These are phyloP conservation scores for Pterocles burchelli DNA, from an alignment of 2,113 vertebrate genomes.

Conservation along the genomic window DNA sequence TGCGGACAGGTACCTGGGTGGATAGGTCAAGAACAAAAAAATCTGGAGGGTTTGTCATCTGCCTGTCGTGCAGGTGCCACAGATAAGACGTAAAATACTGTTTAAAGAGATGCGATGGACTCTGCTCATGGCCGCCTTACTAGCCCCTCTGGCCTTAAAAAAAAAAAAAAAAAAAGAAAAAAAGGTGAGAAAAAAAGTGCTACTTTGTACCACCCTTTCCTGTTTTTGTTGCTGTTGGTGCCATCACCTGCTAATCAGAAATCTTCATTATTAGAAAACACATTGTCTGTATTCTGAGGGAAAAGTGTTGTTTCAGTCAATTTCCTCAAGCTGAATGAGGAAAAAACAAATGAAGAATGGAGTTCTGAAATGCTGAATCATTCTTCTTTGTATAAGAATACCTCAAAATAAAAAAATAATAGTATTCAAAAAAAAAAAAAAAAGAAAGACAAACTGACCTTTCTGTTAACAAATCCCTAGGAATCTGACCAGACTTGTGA, in stretches of 20 bases:
- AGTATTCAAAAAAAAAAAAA: neutral
- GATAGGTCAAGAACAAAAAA: neutral
- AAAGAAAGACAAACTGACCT: neutral
- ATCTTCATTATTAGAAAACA: neutral
- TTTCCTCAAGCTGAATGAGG: neutral
- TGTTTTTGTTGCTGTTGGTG: neutral
- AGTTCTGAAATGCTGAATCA: neutral
- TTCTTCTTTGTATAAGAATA: neutral
- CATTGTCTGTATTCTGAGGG: neutral
- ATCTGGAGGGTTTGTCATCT: neutral
- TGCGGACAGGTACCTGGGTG: neutral
- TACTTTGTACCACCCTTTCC: neutral
- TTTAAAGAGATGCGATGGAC: neutral
- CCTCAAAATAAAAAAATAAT: neutral
- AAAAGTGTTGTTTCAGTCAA: neutral
- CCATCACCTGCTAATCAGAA: neutral
- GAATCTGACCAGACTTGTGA: neutral
- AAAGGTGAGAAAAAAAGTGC: neutral
- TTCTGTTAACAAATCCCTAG: neutral
- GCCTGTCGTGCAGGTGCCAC: neutral
- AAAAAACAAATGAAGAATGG: neutral
- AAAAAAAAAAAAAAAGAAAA: too few relatives aligned
- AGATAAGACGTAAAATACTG: neutral
- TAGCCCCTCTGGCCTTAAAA: neutral
- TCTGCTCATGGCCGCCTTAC: neutral